These are phyloP conservation scores for Lonchura striata DNA, from an alignment of 2,113 vertebrate species.

Conservation along the genomic window DNA sequence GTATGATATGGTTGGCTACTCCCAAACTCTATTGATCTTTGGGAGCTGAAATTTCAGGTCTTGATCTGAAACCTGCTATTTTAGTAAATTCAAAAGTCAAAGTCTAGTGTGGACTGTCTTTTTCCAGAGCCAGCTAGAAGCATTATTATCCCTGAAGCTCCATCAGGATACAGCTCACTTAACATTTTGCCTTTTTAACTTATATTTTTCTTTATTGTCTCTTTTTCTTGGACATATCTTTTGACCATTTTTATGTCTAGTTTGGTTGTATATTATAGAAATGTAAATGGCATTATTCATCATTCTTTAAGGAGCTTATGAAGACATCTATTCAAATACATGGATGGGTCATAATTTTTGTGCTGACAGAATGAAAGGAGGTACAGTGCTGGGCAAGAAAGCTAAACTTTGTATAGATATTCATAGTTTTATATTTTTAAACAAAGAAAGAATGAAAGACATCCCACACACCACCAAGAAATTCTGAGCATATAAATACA, in stretches of 20 bases:
- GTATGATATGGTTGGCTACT: neutral
- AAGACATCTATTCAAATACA: conserved; percentile 43
- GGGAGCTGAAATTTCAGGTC: neutral
- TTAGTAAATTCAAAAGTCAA: neutral
- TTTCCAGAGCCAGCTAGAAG: neutral
- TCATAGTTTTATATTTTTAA: neutral
- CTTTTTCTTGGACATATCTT: neutral
- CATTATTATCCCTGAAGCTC: neutral
- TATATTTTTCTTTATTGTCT: neutral
- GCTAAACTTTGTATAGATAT: conserved; percentile 5
- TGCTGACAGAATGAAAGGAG: conserved; percentile 7
- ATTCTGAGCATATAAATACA: neutral
- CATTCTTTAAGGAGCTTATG: conserved; percentile 9
- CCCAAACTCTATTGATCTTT: neutral
- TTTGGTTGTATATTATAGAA: neutral
- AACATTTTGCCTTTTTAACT: neutral
- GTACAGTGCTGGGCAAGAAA: conserved; percentile 20
- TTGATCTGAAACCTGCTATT: neutral
- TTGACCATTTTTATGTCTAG: neutral
- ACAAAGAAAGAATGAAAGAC: neutral
- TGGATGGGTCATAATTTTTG: conserved; percentile 4
- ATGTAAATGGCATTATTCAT: neutral
- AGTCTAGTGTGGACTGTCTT: neutral
- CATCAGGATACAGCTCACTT: neutral
- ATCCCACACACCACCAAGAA: neutral